Conservation (phyloP, 2,113 vertebrate genomes). For the Baryphthengus martii region DNA sequence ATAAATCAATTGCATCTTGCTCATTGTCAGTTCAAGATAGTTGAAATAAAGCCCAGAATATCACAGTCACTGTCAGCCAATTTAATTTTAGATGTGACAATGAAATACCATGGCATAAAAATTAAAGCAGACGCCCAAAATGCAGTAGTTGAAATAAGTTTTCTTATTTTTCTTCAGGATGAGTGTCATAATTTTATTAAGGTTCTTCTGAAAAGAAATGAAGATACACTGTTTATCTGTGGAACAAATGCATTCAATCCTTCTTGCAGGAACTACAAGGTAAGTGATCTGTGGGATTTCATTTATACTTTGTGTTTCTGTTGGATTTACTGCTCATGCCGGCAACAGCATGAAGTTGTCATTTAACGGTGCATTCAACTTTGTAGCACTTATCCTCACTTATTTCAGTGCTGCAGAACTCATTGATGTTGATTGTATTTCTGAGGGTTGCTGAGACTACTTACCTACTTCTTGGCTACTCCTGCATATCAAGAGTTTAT, state of each 20-base stretch:
- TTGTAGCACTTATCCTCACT: not conserved
- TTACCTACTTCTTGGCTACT: not conserved
- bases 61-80: not conserved
- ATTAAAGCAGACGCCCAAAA: not conserved
- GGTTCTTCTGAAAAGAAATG: conserved; percentile 93
- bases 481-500: not conserved
- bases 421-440: not conserved
- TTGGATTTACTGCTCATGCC: not conserved
- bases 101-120: not conserved
- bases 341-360: not conserved
- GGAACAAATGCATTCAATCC: conserved; percentile 99
- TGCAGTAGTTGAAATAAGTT: not conserved
- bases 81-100: not conserved
- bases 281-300: conserved; percentile 56
- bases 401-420: not conserved
- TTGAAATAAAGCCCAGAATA: not conserved
- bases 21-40: not conserved
- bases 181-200: conserved; percentile 99
- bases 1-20: not conserved
- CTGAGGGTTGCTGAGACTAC: not conserved
- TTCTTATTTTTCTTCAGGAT: conserved; percentile 79
- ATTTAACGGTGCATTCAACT: not conserved
- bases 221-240: conserved; percentile 94
- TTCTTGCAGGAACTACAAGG: conserved; percentile 94
- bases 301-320: not conserved